Evolutionary conservation across 2,113 vertebrate genomes (phyloP).

Genomic region (Ahaetulla prasina): DNA sequence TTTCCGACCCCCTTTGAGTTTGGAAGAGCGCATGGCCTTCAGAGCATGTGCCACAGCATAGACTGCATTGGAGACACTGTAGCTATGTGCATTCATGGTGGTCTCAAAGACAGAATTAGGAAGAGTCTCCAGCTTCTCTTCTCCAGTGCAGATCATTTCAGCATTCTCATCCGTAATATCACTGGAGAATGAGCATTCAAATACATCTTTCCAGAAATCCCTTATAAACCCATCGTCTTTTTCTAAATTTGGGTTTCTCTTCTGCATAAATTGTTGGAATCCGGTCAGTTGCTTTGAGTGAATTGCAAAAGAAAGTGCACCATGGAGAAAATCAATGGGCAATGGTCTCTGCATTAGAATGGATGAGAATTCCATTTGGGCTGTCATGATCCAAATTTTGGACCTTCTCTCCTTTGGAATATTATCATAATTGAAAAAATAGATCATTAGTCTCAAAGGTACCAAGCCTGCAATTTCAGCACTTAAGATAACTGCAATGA

Average conservation of each 20-base stretch:
- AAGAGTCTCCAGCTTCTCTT: neutral
- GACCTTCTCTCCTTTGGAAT: neutral
- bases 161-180: neutral
- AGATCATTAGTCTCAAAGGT: neutral
- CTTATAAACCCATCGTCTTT: neutral
- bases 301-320: neutral
- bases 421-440: neutral
- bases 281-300: neutral
- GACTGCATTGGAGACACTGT: neutral
- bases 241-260: neutral
- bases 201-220: neutral
- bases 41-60: neutral
- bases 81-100: neutral
- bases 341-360: neutral
- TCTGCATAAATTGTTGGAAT: neutral
- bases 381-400: neutral
- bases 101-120: neutral
- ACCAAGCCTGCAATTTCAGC: neutral
- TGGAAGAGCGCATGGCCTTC: neutral
- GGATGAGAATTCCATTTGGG: neutral
- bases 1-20: neutral
- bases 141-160: neutral
- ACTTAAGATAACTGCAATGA: neutral
- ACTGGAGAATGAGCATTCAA: neutral
- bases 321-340: neutral